These are phyloP conservation scores for Patella depressa DNA, from an alignment of 2,888 invertebrate species.

Conservation along the genomic window DNA sequence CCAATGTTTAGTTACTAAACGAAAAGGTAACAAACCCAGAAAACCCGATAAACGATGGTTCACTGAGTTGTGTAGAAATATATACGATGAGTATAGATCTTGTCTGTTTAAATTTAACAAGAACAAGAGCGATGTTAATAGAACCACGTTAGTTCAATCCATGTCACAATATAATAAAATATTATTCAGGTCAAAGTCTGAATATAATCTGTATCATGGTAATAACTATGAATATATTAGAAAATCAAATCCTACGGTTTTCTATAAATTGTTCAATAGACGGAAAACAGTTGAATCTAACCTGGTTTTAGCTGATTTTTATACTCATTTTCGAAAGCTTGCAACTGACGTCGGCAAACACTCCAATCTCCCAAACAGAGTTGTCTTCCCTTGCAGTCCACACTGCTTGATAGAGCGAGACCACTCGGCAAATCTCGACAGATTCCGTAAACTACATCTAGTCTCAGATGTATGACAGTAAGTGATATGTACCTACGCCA, in stretches of 20 bases:
- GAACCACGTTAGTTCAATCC: not conserved
- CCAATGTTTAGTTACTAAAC: no score
- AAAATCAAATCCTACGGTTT: not conserved
- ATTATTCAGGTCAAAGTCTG: not conserved
- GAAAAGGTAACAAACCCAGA: no score
- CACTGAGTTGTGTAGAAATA: not conserved
- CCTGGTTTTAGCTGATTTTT: not conserved
- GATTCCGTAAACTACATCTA: no score
- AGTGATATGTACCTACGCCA: no score
- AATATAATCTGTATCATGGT: not conserved
- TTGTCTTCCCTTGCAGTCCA: no score
- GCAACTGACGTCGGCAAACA: no score
- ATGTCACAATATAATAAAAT: not conserved
- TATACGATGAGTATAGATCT: not conserved
- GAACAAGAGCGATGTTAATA: not conserved
- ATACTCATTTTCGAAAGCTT: not conserved
- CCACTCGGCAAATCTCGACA: no score
- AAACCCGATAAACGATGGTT: not conserved
- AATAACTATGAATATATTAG: not conserved
- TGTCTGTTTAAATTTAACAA: not conserved
- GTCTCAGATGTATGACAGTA: no score
- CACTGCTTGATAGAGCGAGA: no score
- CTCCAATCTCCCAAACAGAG: no score
- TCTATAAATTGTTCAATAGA: not conserved
- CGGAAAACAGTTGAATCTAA: not conserved